A percentile compares a stretch with the other conserved stretches of the same genome.
These are phyloP conservation scores for Xestia ashworthii DNA, from an alignment of 2,888 invertebrate genomes.

Conservation along the genomic window DNA sequence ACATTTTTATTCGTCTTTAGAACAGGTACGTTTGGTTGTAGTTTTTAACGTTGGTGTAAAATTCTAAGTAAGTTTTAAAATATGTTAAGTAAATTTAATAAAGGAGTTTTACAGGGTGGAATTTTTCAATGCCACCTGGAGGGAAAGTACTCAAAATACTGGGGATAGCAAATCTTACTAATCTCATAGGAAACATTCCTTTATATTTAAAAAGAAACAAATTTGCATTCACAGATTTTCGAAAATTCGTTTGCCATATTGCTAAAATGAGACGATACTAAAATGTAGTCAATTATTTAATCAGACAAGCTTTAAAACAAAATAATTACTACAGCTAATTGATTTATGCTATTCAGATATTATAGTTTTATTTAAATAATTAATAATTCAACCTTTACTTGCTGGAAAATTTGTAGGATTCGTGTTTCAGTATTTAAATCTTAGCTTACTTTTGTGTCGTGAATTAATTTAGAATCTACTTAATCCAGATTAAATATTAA, in stretches of 20 bases:
- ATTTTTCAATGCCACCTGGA: too few relatives aligned
- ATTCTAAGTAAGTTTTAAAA: background rate
- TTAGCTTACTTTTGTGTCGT: slow-evolving; percentile 5
- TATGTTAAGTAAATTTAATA: background rate
- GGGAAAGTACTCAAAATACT: too few relatives aligned
- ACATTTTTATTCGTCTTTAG: too few relatives aligned
- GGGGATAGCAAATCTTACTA: too few relatives aligned
- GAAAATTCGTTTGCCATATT: too few relatives aligned
- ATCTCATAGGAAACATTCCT: too few relatives aligned
- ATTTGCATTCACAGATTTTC: too few relatives aligned
- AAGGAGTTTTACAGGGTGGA: too few relatives aligned
- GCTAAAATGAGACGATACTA: background rate
- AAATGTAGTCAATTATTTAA: background rate
- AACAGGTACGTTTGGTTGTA: too few relatives aligned
- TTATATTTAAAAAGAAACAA: too few relatives aligned
- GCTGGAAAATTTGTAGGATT: slow-evolving; percentile 9
- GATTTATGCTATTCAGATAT: background rate
- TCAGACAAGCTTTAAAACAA: background rate
- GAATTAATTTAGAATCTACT: slow-evolving; percentile 23
- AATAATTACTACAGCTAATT: background rate
- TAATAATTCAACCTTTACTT: slow-evolving; percentile 15
- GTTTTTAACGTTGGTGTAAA: too few relatives aligned
- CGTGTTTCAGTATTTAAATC: slow-evolving; percentile 26
- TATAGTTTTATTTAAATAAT: slow-evolving; percentile 4
- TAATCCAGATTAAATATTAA: slow-evolving; percentile 34